Base-by-base conservation (phyloP, 2,888 invertebrate genomes). In the Mantis religiosa region DNA sequence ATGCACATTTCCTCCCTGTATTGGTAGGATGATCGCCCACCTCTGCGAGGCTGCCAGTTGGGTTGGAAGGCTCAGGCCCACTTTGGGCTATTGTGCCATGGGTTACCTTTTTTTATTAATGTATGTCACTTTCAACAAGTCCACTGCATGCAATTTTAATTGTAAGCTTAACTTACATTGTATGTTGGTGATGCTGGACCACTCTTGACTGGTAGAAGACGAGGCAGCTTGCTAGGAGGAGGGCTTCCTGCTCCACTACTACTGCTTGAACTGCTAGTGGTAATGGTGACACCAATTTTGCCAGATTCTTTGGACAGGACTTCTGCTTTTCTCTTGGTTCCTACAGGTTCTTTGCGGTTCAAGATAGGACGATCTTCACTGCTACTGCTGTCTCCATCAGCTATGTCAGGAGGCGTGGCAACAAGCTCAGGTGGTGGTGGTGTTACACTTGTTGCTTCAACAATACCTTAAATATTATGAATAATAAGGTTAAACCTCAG, bases 231-330 rank as follows among this genome's bases (percentile, higher is more conserved):
- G 85, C 92, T 92, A 27, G 94, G 93, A 7, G 94, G 94, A 82
- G 95, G 94, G 90, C 93, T 93, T 15, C 92, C 92, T 12, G 85
- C 85, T 20, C 87, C 84, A 86, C 87, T 88, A 90, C 93, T 93
- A 27, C 93, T 93, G 90, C 93, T 94, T 2, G 94, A 94, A 92
- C 94, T 94, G 91, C 95, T 95, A 89, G 97, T 97, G 85, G 97
- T 98, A 91, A 98, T 98, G 88, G 98, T 98, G 87, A 98, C 97
- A 86, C 98, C 98, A 91, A 98, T 98, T 93, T 98, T 98, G 8
- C 98, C 98, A 3, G 97, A 97, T 93, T 97, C 98, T 91, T 97
- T 96, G 83, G 96, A 96, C 84, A 97, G 94, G 8, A 98, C 97
- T 92, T 98, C 98, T 0, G 97, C 98, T 93, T 98, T 98, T 92